Percentiles rank a stretch among this genome's conserved stretches.
phyloP scores from a whole-genome alignment of 2,888 invertebrate species.

The Zele albiditarsus region DNA sequence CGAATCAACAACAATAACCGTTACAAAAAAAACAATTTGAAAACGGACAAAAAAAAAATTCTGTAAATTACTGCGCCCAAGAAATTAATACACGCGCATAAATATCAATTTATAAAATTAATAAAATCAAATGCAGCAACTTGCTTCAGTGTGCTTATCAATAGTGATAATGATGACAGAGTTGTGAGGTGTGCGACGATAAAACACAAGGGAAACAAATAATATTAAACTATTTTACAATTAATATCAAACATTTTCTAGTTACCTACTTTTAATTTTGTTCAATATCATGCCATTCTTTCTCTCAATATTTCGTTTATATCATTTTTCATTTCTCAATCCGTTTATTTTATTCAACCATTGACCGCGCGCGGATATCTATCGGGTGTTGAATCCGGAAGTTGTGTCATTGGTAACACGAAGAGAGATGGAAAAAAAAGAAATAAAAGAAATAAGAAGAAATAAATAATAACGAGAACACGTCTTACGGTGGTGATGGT shows the following conservation, averaged over 20 bases:
- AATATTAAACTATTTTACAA: not conserved
- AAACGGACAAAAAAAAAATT: not conserved
- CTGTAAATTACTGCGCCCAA: not conserved
- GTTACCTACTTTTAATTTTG: not conserved
- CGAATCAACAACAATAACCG: too few species aligned
- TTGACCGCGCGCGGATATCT: not conserved
- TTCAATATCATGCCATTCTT: too few species aligned
- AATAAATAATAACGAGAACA: too few species aligned
- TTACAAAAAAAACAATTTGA: not conserved
- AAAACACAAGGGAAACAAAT: not conserved
- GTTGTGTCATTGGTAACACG: not conserved
- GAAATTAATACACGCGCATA: not conserved
- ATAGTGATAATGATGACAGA: not conserved
- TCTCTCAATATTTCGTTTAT: too few species aligned
- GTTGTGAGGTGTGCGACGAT: not conserved
- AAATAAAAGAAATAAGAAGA: too few species aligned
- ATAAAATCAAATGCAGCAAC: slow-evolving; percentile 12
- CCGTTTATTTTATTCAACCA: not conserved
- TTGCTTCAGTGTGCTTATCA: not conserved
- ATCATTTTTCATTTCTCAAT: not conserved
- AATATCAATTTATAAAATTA: not conserved
- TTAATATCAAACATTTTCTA: not conserved
- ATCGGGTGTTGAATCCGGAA: slow-evolving; percentile 20
- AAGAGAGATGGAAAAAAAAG: too few species aligned
- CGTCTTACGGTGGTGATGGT: not conserved